Conservation (phyloP, 2,888 invertebrate genomes). For the Neria commutata region DNA sequence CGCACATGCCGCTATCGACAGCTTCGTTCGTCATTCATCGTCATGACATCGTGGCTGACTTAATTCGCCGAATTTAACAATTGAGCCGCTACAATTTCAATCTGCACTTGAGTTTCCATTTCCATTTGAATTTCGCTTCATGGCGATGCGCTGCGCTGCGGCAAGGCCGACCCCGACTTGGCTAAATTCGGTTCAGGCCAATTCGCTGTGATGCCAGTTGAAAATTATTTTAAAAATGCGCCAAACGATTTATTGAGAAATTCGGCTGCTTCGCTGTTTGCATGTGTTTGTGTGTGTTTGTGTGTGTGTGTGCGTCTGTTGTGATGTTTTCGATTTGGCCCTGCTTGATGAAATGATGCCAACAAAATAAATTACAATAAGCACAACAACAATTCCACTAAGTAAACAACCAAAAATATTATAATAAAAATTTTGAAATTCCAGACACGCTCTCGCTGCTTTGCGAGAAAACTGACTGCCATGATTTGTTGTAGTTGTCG, state of each 20-base stretch:
- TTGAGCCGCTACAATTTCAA: too few relatives aligned
- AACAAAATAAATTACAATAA: slow-evolving; percentile 3
- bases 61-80: background rate
- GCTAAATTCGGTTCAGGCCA: too few relatives aligned
- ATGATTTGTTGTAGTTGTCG: background rate
- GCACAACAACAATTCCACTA: background rate
- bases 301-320: too few relatives aligned
- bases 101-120: too few relatives aligned
- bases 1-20: too few relatives aligned
- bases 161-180: too few relatives aligned
- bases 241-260: background rate
- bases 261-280: too few relatives aligned
- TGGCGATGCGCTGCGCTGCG: background rate
- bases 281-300: background rate
- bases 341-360: slow-evolving; percentile 1
- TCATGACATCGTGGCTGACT: too few relatives aligned
- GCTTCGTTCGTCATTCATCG: too few relatives aligned
- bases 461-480: slow-evolving; percentile 1
- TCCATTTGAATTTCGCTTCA: too few relatives aligned
- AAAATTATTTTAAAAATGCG: background rate
- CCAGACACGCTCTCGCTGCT: background rate
- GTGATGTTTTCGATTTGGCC: background rate
- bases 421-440: background rate
- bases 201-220: too few relatives aligned
- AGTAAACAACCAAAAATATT: background rate